Evolutionary conservation across 2,113 vertebrate species (phyloP), one percentile per base, ranked within the genome.

Genomic region (Lasiurus borealis): DNA sequence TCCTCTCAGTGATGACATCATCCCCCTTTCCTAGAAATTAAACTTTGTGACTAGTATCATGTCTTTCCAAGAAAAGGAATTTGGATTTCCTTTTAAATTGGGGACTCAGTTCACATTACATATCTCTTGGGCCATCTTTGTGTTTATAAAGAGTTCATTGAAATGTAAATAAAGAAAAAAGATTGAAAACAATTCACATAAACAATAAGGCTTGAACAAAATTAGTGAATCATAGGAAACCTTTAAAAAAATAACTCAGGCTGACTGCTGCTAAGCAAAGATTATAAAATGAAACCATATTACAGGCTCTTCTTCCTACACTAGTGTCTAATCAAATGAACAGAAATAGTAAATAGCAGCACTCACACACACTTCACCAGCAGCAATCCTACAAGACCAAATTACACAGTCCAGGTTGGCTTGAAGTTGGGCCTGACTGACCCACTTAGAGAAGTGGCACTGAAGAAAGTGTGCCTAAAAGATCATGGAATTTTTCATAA

Each of bases 21-120:
- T 68, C 21, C 54, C 8, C 36, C 36, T 83, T 64, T 59, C 69
- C 85, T 87, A 72, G 93, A 97, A 95, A 23, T 68, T 15, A 27
- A 5, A 23, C 16, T 72, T 25, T 50, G 1, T 78, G 34, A 57
- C 57, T 76, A 44, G 6, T 48, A 8, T 10, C 89, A 77, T 36
- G 75, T 13, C 77, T 94, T 93, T 92, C 86, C 50, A 90, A 92
- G 75, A 57, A 90, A 72, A 91, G 48, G 25, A 76, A 77, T 64
- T 73, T 82, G 6, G n/a, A 85, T 85, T 95, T 95, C 64, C 83
- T 85, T 64, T 93, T 25, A 83, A 93, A 83, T 80, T 76, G 44
- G 52, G 91, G 6, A 46, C 29, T 90, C 10, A 36, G 1, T 88
- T 90, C 73, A 54, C 0, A 82, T 90, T 72, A 14, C 29, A 25